A percentile compares a stretch with the other conserved stretches of the same genome.
These are phyloP conservation scores for Micronycteris hirsuta DNA, from an alignment of 2,113 vertebrate species.

Conservation along the genomic window DNA sequence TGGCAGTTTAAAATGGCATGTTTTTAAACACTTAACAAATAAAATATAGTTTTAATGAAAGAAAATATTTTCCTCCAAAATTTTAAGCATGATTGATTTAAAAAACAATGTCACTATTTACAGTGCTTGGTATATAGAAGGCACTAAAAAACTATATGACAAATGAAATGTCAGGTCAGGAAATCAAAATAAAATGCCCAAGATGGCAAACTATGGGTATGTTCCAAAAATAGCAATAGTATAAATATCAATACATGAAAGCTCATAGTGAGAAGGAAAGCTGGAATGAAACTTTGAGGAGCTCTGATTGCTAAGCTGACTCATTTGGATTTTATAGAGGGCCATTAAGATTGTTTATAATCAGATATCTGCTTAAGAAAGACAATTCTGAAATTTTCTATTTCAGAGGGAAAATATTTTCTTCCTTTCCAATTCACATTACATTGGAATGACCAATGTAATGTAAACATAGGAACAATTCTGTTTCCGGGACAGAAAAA, in stretches of 20 bases:
- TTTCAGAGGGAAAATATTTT: background rate
- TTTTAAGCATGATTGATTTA: background rate
- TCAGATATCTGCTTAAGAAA: background rate
- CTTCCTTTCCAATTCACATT: background rate
- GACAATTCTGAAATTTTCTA: background rate
- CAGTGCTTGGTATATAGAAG: background rate
- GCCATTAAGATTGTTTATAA: background rate
- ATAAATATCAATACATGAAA: background rate
- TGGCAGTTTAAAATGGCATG: background rate
- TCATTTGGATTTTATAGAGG: background rate
- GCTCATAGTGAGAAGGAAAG: background rate
- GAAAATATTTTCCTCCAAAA: background rate
- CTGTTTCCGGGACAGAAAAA: background rate
- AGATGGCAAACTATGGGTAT: background rate
- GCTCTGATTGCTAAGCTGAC: background rate
- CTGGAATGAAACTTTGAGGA: background rate
- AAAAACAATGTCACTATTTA: background rate
- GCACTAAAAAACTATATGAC: background rate
- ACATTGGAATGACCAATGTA: background rate
- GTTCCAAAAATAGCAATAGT: background rate
- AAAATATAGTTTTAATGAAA: background rate
- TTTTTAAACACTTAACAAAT: background rate
- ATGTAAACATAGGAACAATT: background rate
- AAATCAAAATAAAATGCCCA: background rate
- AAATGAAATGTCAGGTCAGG: background rate